These are phyloP conservation scores for Tympanuchus pallidicinctus DNA, from an alignment of 2,113 vertebrate genomes.

Conservation along the genomic window DNA sequence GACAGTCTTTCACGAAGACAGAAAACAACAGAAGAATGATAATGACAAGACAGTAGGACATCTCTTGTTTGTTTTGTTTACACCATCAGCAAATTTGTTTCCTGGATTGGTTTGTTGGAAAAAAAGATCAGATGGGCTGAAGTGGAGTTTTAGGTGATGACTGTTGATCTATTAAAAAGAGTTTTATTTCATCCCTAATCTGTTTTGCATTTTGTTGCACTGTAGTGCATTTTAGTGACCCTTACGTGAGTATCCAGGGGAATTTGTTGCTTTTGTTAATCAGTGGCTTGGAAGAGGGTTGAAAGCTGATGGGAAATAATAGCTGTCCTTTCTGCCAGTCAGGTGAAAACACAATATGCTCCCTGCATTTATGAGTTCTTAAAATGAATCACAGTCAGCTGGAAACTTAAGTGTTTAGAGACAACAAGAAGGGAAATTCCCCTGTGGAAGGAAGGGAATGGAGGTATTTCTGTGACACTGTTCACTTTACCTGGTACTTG, in stretches of 20 bases:
- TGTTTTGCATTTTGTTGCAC: slow-evolving; percentile 7
- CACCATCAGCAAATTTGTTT: slow-evolving; percentile 14
- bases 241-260: neutral
- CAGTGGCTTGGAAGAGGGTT: neutral
- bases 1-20: neutral
- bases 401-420: neutral
- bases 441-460: neutral
- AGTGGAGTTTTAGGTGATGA: neutral
- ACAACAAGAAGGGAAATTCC: neutral
- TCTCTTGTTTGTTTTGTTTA: slow-evolving; percentile 24
- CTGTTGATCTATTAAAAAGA: neutral
- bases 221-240: neutral
- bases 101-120: neutral
- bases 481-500: neutral
- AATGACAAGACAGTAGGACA: neutral
- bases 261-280: slow-evolving; percentile 10
- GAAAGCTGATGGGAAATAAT: neutral
- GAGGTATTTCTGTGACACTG: neutral
- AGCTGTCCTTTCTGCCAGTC: neutral
- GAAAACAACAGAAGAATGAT: neutral
- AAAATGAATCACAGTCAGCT: neutral
- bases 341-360: neutral
- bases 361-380: neutral
- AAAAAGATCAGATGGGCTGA: neutral
- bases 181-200: slow-evolving; percentile 8